phyloP scores from a whole-genome alignment of 1,140 invertebrate species.

The Drosophila grimshawi region DNA sequence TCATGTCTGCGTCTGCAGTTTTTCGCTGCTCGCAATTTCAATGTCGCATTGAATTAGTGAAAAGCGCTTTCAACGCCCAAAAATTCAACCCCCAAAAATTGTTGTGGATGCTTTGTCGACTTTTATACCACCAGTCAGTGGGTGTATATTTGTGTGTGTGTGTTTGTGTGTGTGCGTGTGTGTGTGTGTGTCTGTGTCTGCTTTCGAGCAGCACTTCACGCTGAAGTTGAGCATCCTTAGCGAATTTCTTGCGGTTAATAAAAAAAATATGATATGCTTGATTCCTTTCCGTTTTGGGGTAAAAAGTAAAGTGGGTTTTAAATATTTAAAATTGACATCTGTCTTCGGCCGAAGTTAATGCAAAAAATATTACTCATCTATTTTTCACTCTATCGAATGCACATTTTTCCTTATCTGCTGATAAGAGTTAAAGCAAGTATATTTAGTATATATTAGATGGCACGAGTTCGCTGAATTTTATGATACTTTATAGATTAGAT shows the following conservation, averaged over 20 bases:
- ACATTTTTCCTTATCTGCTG: slow-evolving; percentile 20
- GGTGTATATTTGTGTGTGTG: slow-evolving; percentile 27
- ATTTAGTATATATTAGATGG: slow-evolving; percentile 16
- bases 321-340: neutral
- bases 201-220: slow-evolving; percentile 67
- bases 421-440: slow-evolving; percentile 21
- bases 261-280: slow-evolving; percentile 26
- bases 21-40: slow-evolving; percentile 71
- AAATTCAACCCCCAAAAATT: slow-evolving; percentile 77
- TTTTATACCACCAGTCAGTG: slow-evolving; percentile 29
- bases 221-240: slow-evolving; percentile 69
- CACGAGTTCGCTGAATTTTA: slow-evolving; percentile 9
- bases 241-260: slow-evolving; percentile 63
- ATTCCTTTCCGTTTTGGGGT: neutral
- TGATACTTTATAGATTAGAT: slow-evolving; percentile 23
- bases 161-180: slow-evolving; percentile 34
- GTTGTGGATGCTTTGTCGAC: slow-evolving; percentile 41
- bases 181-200: slow-evolving; percentile 43
- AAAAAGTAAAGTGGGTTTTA: neutral
- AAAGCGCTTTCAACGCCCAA: slow-evolving; percentile 79
- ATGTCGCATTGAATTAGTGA: slow-evolving; percentile 84
- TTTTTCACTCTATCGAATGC: neutral
- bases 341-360: neutral
- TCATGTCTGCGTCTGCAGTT: slow-evolving; percentile 49
- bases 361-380: neutral